These are phyloP conservation scores for Petroica traversi DNA, from an alignment of 2,113 vertebrate genomes.

Conservation along the genomic window DNA sequence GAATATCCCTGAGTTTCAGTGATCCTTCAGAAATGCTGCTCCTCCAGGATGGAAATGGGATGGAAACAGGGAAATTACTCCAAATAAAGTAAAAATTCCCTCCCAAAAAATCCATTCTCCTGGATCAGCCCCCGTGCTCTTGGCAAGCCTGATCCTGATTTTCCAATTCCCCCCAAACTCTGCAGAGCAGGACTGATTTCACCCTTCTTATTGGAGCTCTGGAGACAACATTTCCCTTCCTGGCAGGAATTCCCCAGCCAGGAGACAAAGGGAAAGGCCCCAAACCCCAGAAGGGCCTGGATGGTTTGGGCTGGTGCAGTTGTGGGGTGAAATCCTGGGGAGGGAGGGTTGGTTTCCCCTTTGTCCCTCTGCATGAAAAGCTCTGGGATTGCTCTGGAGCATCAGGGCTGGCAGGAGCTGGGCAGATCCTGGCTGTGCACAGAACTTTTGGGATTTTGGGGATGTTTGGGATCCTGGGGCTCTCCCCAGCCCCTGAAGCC, in stretches of 20 bases:
- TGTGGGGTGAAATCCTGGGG: neutral
- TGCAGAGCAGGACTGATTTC: conserved; percentile 11
- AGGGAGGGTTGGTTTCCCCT: neutral
- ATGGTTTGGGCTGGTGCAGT: neutral
- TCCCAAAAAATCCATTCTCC: neutral
- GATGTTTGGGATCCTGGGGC: neutral
- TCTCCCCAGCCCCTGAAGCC: neutral
- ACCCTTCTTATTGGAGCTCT: neutral
- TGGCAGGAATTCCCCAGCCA: neutral
- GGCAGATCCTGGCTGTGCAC: neutral
- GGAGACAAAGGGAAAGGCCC: neutral
- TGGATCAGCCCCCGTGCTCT: neutral
- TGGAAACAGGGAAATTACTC: neutral
- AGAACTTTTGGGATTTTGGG: neutral
- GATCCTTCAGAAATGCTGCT: neutral
- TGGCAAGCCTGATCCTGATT: neutral
- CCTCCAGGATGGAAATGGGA: fast-evolving
- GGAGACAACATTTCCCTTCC: conserved; percentile 19
- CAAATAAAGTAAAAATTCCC: neutral
- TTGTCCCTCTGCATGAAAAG: neutral
- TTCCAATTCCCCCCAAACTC: neutral
- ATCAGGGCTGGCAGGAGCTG: fast-evolving
- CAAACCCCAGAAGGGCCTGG: neutral
- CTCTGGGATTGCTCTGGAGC: neutral
- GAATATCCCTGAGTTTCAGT: fast-evolving